Evolutionary conservation across 1,140 invertebrate species (phyloP), one percentile per base, ranked within the genome.

Genomic region (Zaprionus ornatus): DNA sequence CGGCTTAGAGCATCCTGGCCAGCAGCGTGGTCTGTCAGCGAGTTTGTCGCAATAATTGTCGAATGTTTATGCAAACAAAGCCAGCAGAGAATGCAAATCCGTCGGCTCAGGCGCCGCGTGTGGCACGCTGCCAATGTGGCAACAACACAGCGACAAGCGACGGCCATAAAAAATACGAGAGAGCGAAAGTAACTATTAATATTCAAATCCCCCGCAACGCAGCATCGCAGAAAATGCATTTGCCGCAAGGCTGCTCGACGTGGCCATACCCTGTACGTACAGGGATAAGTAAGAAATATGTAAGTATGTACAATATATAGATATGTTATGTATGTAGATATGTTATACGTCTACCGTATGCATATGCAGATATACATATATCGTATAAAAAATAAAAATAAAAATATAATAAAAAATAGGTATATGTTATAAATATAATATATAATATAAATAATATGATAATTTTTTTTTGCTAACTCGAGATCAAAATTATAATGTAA

Each of bases 61-160:
- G 84, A 91, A 91, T 91, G 86, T 91, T 45, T 91, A 91, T 91
- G 88, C 83, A 91, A 91, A 91, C 87, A 91, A 91, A 77, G 68
- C 78, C 66, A 64, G 77, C 57, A 69, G 72, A 75, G 74, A 80
- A 60, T 68, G 73, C 57, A 86, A 87, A 91, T 86, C 77, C 70
- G 60, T 66, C 74, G 65, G 77, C 68, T 70, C 42, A 74, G 64
- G 48, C 79, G 70, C 87, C 74, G 87, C 87, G 87, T 91, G 87
- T 87, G 86, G 86, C 85, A 90, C 45, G 17, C 40, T 61, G 42
- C 27, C 57, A 42, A 55, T 74, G 71, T 68, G 71, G 69, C 70
- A 73, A 68, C 45, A 69, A 57, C 55, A 68, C 45, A 74, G 57
- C 50, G n/a, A 12, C 19, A 10, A 21, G 45, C 66, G 59, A 21